Evolutionary conservation across 2,113 vertebrate species (phyloP).

Genomic region (Chaetodon auriga): DNA sequence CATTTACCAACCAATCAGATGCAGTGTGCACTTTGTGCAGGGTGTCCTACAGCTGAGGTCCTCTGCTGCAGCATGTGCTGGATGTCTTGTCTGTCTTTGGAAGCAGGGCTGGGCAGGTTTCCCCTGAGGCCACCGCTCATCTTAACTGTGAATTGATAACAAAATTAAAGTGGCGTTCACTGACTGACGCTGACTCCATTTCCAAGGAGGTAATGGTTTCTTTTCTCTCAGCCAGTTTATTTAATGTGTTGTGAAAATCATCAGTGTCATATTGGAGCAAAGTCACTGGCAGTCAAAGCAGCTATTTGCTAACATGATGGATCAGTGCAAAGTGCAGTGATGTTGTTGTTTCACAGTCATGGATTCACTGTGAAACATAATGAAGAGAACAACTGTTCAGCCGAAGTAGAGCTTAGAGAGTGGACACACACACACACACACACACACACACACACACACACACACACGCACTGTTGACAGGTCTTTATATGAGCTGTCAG

Average conservation of each 20-base stretch:
- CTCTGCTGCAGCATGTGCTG: neutral
- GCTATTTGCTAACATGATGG: conserved; percentile 5
- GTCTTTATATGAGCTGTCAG: too few species aligned
- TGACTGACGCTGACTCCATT: neutral
- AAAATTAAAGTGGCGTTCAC: too few species aligned
- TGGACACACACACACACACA: too few species aligned
- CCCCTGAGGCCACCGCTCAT: neutral
- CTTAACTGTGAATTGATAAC: neutral
- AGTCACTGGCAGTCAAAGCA: conserved; percentile 36
- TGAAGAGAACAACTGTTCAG: conserved; percentile 16
- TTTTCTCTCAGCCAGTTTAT: conserved; percentile 22
- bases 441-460: too few species aligned
- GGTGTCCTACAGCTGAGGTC: neutral
- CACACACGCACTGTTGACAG: too few species aligned
- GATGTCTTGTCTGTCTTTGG: neutral
- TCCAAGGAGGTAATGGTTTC: neutral
- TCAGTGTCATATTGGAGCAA: conserved; percentile 46
- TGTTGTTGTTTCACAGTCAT: conserved; percentile 4
- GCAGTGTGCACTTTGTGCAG: neutral
- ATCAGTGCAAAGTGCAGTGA: conserved; percentile 3
- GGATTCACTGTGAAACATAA: conserved; percentile 10
- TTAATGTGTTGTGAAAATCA: conserved; percentile 21
- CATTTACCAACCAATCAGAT: neutral
- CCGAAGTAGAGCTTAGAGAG: too few species aligned
- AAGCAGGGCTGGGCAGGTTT: neutral